phyloP scores from a whole-genome alignment of 2,113 vertebrate genomes.

The Elanus axillaris region DNA sequence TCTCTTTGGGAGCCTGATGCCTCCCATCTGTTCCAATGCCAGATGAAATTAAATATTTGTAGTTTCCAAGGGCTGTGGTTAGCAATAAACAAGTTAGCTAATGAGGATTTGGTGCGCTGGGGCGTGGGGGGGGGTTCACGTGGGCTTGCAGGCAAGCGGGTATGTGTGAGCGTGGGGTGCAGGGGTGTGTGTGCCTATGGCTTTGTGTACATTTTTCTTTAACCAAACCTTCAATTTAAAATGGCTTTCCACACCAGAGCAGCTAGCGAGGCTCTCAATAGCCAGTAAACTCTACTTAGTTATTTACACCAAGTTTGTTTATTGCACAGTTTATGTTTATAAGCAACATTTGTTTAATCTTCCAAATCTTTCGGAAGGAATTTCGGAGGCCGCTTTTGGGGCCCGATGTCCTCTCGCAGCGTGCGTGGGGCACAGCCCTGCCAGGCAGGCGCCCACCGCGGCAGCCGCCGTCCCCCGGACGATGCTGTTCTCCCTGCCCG shows the following conservation, averaged over 20 bases:
- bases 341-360: slow-evolving; percentile 50
- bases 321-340: slow-evolving; percentile 53
- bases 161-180: slow-evolving; percentile 28
- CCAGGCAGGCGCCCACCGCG: neutral
- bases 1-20: slow-evolving; percentile 53
- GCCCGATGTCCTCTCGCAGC: accelerated
- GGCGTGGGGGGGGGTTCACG: neutral
- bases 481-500: neutral
- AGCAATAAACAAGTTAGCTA: slow-evolving; percentile 47
- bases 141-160: neutral
- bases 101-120: neutral
- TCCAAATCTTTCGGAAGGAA: slow-evolving; percentile 34
- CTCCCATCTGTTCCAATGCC: slow-evolving; percentile 61
- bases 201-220: slow-evolving; percentile 11
- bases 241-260: slow-evolving; percentile 30
- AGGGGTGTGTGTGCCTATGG: neutral
- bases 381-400: slow-evolving; percentile 21
- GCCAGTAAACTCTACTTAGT: slow-evolving; percentile 5
- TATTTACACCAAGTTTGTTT: slow-evolving; percentile 64
- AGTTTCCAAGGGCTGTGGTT: slow-evolving; percentile 57
- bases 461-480: neutral
- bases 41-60: slow-evolving; percentile 49
- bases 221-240: neutral
- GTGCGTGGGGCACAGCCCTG: neutral
- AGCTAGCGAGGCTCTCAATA: neutral